These are phyloP conservation scores for Myrmophylax atrothorax DNA, from an alignment of 2,113 vertebrate genomes.

Conservation along the genomic window DNA sequence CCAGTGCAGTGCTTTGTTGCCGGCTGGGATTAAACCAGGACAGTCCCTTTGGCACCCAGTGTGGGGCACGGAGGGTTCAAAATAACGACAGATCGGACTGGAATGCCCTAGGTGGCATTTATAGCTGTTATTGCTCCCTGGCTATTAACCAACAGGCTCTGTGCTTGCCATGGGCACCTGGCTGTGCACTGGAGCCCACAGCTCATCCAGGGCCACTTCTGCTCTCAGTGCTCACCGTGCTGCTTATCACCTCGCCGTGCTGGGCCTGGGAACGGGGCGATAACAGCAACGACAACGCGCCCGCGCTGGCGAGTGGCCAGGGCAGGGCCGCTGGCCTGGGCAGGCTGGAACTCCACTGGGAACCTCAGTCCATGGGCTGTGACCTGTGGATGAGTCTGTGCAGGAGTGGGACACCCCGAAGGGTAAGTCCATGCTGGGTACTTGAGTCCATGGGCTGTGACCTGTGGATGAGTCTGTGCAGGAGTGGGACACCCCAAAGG, in stretches of 20 bases:
- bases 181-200: background rate
- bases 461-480: background rate
- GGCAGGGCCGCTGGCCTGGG: background rate
- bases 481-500: background rate
- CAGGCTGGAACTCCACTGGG: background rate
- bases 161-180: background rate
- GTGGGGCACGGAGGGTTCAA: background rate
- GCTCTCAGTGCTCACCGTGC: background rate
- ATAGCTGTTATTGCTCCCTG: background rate
- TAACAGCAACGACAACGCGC: accelerated
- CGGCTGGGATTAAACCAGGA: background rate
- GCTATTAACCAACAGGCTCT: background rate
- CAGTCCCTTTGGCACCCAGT: background rate
- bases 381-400: background rate
- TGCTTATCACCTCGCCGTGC: background rate
- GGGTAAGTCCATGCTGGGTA: background rate
- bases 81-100: background rate
- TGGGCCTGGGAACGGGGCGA: background rate
- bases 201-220: background rate
- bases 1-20: background rate
- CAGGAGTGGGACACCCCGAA: background rate
- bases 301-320: background rate
- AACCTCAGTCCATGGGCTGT: background rate
- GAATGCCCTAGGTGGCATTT: background rate
- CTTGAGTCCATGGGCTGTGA: background rate